Evolutionary conservation across 2,888 invertebrate species (phyloP), one percentile per base, ranked within the genome.

Genomic region (Pogonocherus hispidulus): DNA sequence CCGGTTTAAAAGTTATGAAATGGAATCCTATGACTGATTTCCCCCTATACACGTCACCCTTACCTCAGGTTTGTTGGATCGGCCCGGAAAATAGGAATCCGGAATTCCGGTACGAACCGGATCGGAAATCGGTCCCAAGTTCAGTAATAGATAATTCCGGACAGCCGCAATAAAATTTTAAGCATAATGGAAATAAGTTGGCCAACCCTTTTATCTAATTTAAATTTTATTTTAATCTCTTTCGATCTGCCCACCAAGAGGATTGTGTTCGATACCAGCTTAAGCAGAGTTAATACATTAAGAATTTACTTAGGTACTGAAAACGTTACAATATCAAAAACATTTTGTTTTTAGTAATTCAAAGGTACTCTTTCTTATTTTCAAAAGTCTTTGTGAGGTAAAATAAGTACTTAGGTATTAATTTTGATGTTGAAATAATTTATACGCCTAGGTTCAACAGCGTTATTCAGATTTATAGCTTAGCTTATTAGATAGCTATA

Each of bases 81-180:
- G 16, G 19, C 18, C 59, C 59, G 59, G 59, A 59, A 32, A 47
- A 46, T 32, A 16, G 47, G 59, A 59, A 1, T 46, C 57, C 47
- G 59, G 59, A 47, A 47, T 59, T 59, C 59, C 59, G 59, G 19
- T n/a, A 23, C 18, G 47, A 22, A 18, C 47, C 59, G 46, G 16
- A 59, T 14, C 32, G 47, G 32, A 46, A 23, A 32, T 46, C n/a
- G 27, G 52, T 20, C 18, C 20, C 8, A 18, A 16, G 35, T 41
- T 41, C 41, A 14, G 4, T 14, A 11, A n/a, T 41, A 41, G 14
- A 41, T 41, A n/a, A 41, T 14, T 41, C 41, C 41, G 41, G 41
- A 41, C 16, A 41, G 2, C 41, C 14, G 14, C 1, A 3, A 41
- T 41, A 41, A n/a, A 41, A n/a, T 41, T 41, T 41, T 41, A 41